A percentile compares a stretch with the other conserved stretches of the same genome.
Evolutionary conservation across 1,140 invertebrate species (phyloP).

Genomic region (Orussus abietinus): DNA sequence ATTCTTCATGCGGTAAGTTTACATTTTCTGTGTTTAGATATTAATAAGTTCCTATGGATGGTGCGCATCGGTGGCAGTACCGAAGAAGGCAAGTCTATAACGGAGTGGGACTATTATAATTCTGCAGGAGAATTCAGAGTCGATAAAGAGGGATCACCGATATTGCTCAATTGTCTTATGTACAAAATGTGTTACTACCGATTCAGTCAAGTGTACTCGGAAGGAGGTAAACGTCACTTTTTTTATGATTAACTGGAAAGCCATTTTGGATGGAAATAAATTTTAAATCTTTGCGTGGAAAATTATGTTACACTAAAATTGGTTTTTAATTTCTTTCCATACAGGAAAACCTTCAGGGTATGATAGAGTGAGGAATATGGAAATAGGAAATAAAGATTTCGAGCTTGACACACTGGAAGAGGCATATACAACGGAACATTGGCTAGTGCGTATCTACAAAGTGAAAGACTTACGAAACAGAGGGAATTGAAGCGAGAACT

Average conservation of each 20-base stretch:
- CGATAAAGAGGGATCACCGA: constrained; percentile 83
- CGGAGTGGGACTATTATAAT: constrained; percentile 95
- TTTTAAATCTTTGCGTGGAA: constrained; percentile 12
- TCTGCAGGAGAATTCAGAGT: constrained; percentile 90
- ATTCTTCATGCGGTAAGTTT: no score
- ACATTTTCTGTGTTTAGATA: constrained; percentile 59
- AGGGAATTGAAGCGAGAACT: constrained; percentile 53
- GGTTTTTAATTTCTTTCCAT: constrained; percentile 20
- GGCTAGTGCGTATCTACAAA: constrained; percentile 93
- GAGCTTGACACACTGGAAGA: constrained; percentile 89
- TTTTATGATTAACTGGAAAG: constrained; percentile 11
- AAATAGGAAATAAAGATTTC: constrained; percentile 94
- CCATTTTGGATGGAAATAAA: background rate
- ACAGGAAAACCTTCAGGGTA: constrained; percentile 81
- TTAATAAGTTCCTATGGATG: constrained; percentile 99
- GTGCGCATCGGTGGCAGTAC: constrained; percentile 96
- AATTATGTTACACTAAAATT: constrained; percentile 1
- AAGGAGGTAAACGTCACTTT: constrained; percentile 67
- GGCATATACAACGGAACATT: constrained; percentile 93
- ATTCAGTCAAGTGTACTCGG: constrained; percentile 92
- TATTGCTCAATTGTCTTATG: constrained; percentile 89
- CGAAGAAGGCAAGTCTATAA: constrained; percentile 89
- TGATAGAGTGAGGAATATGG: constrained; percentile 84
- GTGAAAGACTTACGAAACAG: constrained; percentile 86
- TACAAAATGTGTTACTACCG: constrained; percentile 96